Conservation (phyloP, 23 tunicate genomes). For the Styela clava region DNA sequence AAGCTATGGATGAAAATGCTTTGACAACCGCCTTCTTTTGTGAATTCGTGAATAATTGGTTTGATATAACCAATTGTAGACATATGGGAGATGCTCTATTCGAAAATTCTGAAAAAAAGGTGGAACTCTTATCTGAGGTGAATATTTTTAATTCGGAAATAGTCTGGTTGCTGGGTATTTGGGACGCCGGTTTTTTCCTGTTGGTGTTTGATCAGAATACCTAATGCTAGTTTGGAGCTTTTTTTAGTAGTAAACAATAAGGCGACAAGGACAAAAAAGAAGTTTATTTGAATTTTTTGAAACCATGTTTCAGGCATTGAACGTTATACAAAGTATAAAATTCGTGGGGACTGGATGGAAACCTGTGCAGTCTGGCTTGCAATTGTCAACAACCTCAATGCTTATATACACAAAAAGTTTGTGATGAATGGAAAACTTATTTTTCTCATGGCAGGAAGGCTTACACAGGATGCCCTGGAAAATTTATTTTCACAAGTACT, state of each 20-base stretch:
- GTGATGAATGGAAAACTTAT: neutral
- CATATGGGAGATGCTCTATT: neutral
- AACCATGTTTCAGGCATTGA: neutral
- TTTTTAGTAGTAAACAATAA: neutral
- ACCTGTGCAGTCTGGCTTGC: neutral
- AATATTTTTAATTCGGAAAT: neutral
- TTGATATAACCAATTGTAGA: neutral
- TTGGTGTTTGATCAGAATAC: no score
- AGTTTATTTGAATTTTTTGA: neutral
- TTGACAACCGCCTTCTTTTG: conserved; percentile 4
- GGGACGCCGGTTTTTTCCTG: no score
- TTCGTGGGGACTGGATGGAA: neutral
- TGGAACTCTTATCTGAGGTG: neutral
- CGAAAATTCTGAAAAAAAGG: neutral
- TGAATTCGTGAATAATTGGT: neutral
- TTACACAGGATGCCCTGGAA: neutral
- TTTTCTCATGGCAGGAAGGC: neutral
- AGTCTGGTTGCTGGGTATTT: no score
- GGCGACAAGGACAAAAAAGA: no score
- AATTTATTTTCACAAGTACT: neutral
- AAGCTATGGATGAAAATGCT: neutral
- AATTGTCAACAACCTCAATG: neutral
- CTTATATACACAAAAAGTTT: neutral
- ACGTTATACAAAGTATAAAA: neutral
- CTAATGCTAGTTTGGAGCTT: no score